Conservation (phyloP, 2,113 vertebrate species). For the Anthoscopus minutus region DNA sequence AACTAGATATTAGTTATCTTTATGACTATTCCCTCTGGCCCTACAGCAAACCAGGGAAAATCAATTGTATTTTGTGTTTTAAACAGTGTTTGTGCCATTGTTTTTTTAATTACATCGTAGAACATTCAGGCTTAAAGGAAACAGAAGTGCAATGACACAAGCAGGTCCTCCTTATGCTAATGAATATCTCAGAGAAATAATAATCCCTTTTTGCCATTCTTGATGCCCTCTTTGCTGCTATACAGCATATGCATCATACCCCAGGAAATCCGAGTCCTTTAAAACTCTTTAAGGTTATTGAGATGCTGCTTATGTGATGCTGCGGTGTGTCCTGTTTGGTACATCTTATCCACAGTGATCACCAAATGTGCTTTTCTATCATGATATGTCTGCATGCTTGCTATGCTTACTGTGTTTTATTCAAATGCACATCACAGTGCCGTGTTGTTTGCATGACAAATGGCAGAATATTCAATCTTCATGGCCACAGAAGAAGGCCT, state of each 20-base stretch:
- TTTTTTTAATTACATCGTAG: background rate
- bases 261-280: background rate
- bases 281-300: background rate
- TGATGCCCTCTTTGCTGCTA: background rate
- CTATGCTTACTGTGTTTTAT: conserved; percentile 7
- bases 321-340: background rate
- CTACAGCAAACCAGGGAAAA: conserved; percentile 34
- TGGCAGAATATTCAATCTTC: conserved; percentile 7
- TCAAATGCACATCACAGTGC: background rate
- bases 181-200: background rate
- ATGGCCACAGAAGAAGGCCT: background rate
- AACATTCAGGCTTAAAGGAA: background rate
- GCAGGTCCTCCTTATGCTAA: background rate
- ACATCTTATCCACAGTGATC: background rate
- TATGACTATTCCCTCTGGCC: conserved; percentile 13
- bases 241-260: background rate
- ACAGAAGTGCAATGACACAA: background rate
- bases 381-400: conserved; percentile 29
- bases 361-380: background rate
- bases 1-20: background rate
- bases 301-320: background rate
- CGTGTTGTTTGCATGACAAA: conserved; percentile 38
- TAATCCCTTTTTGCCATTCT: background rate
- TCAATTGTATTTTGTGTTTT: conserved; percentile 33
- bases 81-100: background rate